A percentile compares a stretch with the other conserved stretches of the same genome.
Conservation (phyloP, 2,113 vertebrate genomes). For the Rattus norvegicus region DNA sequence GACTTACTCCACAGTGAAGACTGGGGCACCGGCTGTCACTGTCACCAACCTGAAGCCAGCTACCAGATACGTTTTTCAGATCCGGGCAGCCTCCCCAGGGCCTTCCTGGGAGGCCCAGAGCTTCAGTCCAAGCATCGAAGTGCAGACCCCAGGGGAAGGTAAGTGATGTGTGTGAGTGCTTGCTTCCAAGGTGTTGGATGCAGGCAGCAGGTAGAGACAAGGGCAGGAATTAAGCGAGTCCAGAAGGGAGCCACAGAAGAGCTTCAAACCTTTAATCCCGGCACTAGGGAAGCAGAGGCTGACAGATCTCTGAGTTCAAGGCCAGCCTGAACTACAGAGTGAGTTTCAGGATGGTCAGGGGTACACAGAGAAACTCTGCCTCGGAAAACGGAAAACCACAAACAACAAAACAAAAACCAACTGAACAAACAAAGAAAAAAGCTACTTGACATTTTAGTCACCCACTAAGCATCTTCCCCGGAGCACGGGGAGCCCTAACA, state of each 20-base stretch:
- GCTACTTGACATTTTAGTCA: background rate
- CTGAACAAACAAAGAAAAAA: background rate
- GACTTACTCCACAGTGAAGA: conserved; percentile 96
- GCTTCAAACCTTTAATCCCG: background rate
- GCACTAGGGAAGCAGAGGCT: background rate
- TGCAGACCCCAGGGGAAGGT: conserved; percentile 95
- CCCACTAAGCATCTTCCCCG: background rate
- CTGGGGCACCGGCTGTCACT: conserved; percentile 91
- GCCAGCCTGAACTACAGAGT: background rate
- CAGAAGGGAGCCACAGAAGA: background rate
- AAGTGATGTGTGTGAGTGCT: conserved; percentile 79
- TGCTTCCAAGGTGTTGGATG: too few relatives aligned
- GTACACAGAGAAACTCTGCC: background rate
- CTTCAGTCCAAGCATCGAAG: conserved; percentile 93
- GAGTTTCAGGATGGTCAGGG: background rate
- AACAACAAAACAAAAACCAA: background rate
- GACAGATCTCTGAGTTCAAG: background rate
- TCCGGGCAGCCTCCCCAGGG: conserved; percentile 89
- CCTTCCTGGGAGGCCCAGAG: conserved; percentile 88
- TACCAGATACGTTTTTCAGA: conserved; percentile 96
- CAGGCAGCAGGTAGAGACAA: background rate
- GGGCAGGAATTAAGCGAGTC: background rate
- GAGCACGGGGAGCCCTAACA: background rate
- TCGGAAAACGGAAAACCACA: background rate
- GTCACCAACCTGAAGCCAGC: conserved; percentile 96